phyloP scores from a whole-genome alignment of 2,113 vertebrate species.

The Eurystomus gularis region DNA sequence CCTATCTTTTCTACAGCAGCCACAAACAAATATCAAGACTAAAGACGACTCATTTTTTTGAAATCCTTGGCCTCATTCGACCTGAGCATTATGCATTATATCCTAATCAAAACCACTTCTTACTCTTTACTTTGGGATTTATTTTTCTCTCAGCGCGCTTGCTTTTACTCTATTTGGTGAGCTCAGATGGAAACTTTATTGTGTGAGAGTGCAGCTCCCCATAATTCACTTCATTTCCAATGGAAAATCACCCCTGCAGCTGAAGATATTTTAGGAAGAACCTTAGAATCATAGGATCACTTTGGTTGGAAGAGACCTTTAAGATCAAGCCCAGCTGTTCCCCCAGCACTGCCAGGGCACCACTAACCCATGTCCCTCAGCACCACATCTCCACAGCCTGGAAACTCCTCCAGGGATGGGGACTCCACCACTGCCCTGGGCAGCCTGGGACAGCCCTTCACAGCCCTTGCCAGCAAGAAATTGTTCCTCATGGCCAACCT shows the following conservation, averaged over 20 bases:
- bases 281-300: neutral
- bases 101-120: neutral
- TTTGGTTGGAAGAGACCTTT: neutral
- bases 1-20: neutral
- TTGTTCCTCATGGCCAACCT: neutral
- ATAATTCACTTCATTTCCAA: neutral
- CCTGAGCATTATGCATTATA: neutral
- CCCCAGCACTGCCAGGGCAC: too few relatives aligned
- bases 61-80: neutral
- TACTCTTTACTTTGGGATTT: neutral
- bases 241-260: neutral
- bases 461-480: too few relatives aligned
- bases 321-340: too few relatives aligned
- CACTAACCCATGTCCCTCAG: too few relatives aligned
- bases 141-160: neutral
- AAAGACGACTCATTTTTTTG: neutral
- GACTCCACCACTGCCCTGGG: too few relatives aligned
- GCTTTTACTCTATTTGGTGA: neutral
- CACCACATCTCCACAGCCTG: neutral
- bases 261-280: neutral
- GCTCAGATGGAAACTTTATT: neutral
- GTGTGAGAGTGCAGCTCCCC: neutral
- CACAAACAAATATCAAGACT: neutral
- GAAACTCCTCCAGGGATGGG: neutral
- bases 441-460: too few relatives aligned